Evolutionary conservation across 2,797 vertebrate species (phyloP).

Genomic region (Poeciliopsis paucimaculata): DNA sequence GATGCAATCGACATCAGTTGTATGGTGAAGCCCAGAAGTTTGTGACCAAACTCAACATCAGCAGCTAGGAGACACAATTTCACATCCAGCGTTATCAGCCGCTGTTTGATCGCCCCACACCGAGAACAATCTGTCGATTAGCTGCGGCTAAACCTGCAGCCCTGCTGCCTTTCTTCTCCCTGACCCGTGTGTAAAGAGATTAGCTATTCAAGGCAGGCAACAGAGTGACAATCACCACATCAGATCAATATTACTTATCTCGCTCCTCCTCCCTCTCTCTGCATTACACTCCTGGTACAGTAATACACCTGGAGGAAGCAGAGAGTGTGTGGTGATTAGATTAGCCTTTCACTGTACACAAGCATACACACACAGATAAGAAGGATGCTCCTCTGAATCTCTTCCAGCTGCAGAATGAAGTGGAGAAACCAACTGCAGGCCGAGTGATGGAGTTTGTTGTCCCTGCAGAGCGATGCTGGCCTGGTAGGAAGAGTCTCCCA

Average conservation of each 20-base stretch:
- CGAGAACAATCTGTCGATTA: conserved; percentile 65
- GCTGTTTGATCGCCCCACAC: conserved; percentile 35
- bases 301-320: conserved; percentile 74
- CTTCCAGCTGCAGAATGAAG: conserved; percentile 59
- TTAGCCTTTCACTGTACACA: conserved; percentile 73
- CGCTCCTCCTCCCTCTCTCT: conserved; percentile 34
- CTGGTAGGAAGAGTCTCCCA: conserved; percentile 14
- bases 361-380: conserved; percentile 66
- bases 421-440: conserved; percentile 65
- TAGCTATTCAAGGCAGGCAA: conserved; percentile 71
- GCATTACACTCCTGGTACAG: conserved; percentile 69
- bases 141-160: conserved; percentile 54
- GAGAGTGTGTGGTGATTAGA: conserved; percentile 73
- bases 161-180: conserved; percentile 59
- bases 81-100: conserved; percentile 30
- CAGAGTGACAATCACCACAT: conserved; percentile 69
- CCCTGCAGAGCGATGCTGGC: conserved; percentile 36
- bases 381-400: conserved; percentile 62
- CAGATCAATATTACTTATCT: conserved; percentile 80
- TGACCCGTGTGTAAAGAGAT: conserved; percentile 74
- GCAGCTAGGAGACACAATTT: conserved; percentile 59
- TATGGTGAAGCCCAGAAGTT: conserved; percentile 22
- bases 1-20: conserved; percentile 12
- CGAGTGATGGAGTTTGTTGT: conserved; percentile 50
- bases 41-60: conserved; percentile 18